Evolutionary conservation across 2,888 invertebrate species (phyloP).

Genomic region (Lomographa bimaculata): DNA sequence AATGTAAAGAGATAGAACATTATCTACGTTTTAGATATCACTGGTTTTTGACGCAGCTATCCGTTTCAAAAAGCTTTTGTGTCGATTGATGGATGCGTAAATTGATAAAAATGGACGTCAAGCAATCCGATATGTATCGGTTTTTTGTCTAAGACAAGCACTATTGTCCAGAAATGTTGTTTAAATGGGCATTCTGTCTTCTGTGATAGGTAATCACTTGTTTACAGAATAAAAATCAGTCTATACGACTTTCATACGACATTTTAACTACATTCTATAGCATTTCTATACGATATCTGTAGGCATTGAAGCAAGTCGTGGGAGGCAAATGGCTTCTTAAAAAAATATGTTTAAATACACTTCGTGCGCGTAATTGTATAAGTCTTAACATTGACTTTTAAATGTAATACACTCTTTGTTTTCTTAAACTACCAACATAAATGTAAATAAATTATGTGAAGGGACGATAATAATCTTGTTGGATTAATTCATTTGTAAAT

Average conservation of each 20-base stretch:
- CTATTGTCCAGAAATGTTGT: background rate
- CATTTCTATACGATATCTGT: slow-evolving; percentile 30
- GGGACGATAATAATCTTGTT: slow-evolving; percentile 41
- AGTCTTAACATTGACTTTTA: slow-evolving; percentile 66
- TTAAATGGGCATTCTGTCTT: slow-evolving; percentile 18
- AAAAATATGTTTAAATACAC: slow-evolving; percentile 60
- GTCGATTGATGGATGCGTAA: slow-evolving; percentile 2
- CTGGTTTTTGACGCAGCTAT: slow-evolving; percentile 3
- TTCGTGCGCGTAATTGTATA: slow-evolving; percentile 60
- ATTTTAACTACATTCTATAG: background rate
- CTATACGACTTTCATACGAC: slow-evolving; percentile 27
- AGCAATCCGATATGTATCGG: slow-evolving; percentile 1
- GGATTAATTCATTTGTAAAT: slow-evolving; percentile 40
- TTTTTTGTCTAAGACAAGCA: slow-evolving; percentile 4
- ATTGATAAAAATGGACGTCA: slow-evolving; percentile 2
- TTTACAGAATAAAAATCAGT: slow-evolving; percentile 41
- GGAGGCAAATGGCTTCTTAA: slow-evolving; percentile 50
- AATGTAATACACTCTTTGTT: slow-evolving; percentile 63
- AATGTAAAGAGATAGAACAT: slow-evolving; percentile 12
- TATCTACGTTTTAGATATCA: slow-evolving; percentile 5
- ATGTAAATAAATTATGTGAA: slow-evolving; percentile 43
- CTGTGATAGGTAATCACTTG: slow-evolving; percentile 35
- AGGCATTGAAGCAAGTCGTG: slow-evolving; percentile 48
- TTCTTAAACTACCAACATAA: slow-evolving; percentile 48
- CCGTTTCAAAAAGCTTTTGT: slow-evolving; percentile 1